phyloP scores from a whole-genome alignment of 1,140 invertebrate genomes.

The Hylyphantes graminicola region DNA sequence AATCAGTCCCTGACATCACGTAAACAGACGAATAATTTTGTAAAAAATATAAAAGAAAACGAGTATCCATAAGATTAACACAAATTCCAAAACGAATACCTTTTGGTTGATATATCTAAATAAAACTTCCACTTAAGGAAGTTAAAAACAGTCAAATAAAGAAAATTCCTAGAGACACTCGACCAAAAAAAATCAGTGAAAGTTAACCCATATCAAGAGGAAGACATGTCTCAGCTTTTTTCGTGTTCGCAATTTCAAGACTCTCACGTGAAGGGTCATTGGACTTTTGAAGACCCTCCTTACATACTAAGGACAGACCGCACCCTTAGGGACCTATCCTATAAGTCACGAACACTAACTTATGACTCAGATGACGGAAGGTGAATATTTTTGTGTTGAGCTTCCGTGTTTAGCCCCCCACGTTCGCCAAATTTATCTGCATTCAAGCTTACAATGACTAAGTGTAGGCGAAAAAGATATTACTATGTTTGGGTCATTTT shows the following conservation, averaged over 20 bases:
- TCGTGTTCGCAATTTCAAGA: constrained; percentile 43
- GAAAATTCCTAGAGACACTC: not conserved
- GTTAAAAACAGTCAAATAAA: not conserved
- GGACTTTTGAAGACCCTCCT: constrained; percentile 26
- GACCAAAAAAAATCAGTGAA: constrained; percentile 15
- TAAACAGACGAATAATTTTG: no score
- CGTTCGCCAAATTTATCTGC: no score
- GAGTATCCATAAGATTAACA: no score
- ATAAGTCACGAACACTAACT: not conserved
- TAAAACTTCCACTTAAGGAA: not conserved
- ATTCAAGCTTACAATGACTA: no score
- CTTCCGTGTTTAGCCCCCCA: constrained; percentile 29
- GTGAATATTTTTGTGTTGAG: not conserved
- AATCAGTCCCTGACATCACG: no score
- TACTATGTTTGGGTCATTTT: no score
- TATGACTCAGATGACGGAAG: constrained; percentile 32
- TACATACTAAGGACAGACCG: constrained; percentile 11
- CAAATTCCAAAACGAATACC: no score
- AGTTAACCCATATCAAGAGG: constrained; percentile 19
- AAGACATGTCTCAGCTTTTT: constrained; percentile 18
- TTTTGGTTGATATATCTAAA: not conserved
- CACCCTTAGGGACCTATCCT: constrained; percentile 24
- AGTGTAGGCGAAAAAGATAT: no score
- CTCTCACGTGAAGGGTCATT: constrained; percentile 44
- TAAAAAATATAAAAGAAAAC: no score